A percentile compares a stretch with the other conserved stretches of the same genome.
Evolutionary conservation across 2,797 vertebrate species (phyloP).

Genomic region (Sebastolobus altivelis): DNA sequence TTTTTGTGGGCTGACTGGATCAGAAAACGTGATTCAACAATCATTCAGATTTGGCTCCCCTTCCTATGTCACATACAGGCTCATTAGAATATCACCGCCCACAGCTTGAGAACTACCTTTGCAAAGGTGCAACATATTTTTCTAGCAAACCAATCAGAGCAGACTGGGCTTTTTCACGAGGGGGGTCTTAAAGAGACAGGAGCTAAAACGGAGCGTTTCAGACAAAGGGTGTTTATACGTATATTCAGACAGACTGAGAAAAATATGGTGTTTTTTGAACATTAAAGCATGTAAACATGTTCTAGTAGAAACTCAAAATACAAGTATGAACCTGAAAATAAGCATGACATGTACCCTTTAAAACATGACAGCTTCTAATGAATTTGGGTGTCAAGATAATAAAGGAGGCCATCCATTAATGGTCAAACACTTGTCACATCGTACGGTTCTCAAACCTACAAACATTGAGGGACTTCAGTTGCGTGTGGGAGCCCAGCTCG

Average conservation of each 20-base stretch:
- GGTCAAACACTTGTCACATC: conserved; percentile 1
- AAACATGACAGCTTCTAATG: not conserved
- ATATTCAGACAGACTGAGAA: not conserved
- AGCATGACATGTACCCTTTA: not conserved
- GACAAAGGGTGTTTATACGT: not conserved
- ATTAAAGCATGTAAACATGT: not conserved
- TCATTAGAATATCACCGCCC: too few relatives aligned
- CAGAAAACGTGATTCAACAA: too few relatives aligned
- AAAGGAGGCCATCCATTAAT: not conserved
- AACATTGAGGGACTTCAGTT: conserved; percentile 7
- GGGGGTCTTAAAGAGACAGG: too few relatives aligned
- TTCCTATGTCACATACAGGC: too few relatives aligned
- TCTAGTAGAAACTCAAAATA: not conserved
- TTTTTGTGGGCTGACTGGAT: too few relatives aligned
- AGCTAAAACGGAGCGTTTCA: too few relatives aligned
- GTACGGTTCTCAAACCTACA: conserved; percentile 11
- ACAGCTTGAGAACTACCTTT: not conserved
- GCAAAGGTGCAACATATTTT: not conserved
- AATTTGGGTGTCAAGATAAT: not conserved
- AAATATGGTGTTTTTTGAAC: not conserved
- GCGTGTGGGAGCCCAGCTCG: conserved; percentile 26
- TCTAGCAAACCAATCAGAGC: too few relatives aligned
- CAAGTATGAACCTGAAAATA: not conserved
- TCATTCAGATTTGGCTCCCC: too few relatives aligned
- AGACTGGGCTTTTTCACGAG: too few relatives aligned